These are phyloP conservation scores for Dendronephthya gigantea DNA, from an alignment of 64 coral and sea anemone species.

Conservation along the genomic window DNA sequence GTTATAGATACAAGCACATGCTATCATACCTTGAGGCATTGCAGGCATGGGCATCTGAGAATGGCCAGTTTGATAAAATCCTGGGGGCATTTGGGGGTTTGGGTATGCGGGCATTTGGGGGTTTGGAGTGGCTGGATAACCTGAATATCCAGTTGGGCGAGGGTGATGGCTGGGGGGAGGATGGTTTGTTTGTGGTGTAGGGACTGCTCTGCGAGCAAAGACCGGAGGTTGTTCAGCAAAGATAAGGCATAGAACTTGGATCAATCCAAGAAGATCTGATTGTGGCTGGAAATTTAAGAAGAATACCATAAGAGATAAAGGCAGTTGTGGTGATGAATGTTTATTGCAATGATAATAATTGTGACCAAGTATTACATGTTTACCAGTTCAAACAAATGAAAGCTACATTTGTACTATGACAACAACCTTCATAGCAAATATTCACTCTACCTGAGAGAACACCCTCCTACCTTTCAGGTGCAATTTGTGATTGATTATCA, in stretches of 20 bases:
- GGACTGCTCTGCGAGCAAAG: slow-evolving; percentile 40
- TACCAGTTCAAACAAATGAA: too few species aligned
- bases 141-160: slow-evolving; percentile 36
- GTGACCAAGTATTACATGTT: too few species aligned
- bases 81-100: slow-evolving; percentile 34
- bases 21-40: slow-evolving; percentile 32
- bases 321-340: too few species aligned
- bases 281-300: slow-evolving; percentile 48
- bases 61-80: slow-evolving; percentile 21
- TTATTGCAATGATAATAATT: background rate
- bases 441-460: too few species aligned
- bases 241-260: slow-evolving; percentile 62
- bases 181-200: slow-evolving; percentile 1
- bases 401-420: too few species aligned
- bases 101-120: background rate
- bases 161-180: background rate
- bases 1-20: too few species aligned
- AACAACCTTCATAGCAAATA: too few species aligned
- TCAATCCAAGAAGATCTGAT: slow-evolving; percentile 65
- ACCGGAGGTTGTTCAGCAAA: slow-evolving; percentile 82
- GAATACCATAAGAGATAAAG: background rate
- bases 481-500: too few species aligned
- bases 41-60: slow-evolving; percentile 52
- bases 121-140: slow-evolving; percentile 9
- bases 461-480: too few species aligned